A percentile compares a stretch with the other conserved stretches of the same genome.
phyloP scores from a whole-genome alignment of 2,113 vertebrate species.

The Nothobranchius kuhntae region DNA sequence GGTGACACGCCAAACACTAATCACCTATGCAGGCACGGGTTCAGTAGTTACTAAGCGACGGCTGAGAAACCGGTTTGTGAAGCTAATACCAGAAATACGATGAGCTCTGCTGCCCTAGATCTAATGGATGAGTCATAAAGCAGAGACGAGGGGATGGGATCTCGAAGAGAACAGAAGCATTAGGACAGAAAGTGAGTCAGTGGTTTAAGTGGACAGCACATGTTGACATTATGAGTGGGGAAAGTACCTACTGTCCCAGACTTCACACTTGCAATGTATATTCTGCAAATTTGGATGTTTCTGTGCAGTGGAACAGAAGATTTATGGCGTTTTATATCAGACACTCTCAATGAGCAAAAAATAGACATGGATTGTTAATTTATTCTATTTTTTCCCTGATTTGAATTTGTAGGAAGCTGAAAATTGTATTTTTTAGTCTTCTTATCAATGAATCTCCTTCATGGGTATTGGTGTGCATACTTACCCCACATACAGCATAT shows the following conservation, averaged over 20 bases:
- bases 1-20: slow-evolving; percentile 67
- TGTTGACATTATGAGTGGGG: slow-evolving; percentile 54
- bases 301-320: neutral
- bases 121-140: slow-evolving; percentile 39
- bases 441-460: too few relatives aligned
- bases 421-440: too few relatives aligned
- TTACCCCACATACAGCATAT: neutral
- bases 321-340: too few relatives aligned
- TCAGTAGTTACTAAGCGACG: slow-evolving; percentile 53
- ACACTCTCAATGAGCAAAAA: too few relatives aligned
- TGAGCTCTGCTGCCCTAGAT: slow-evolving; percentile 14
- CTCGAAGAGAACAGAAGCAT: neutral
- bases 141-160: neutral
- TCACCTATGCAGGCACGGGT: slow-evolving; percentile 33
- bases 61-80: slow-evolving; percentile 29
- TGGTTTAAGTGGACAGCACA: slow-evolving; percentile 38
- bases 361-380: too few relatives aligned
- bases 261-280: neutral
- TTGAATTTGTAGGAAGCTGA: too few relatives aligned
- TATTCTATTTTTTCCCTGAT: too few relatives aligned
- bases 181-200: slow-evolving; percentile 50
- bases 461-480: too few relatives aligned
- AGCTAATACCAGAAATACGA: slow-evolving; percentile 40
- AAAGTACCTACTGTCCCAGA: slow-evolving; percentile 69
- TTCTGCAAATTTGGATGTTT: neutral